Evolutionary conservation across 2,113 vertebrate genomes (phyloP), one percentile per base, ranked within the genome.

Genomic region (Montifringilla adamsi): DNA sequence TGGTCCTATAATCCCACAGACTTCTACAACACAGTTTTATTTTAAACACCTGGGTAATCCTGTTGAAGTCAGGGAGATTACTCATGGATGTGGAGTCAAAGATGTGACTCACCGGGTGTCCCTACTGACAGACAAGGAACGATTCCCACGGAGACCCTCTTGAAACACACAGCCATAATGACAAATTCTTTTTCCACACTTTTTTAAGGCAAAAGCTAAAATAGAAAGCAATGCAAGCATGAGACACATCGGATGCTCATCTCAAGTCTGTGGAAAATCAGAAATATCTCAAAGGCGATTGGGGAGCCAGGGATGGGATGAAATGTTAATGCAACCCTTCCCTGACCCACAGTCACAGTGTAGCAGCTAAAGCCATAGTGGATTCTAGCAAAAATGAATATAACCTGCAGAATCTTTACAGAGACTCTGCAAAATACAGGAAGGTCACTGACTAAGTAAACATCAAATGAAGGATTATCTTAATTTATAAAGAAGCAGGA

Each of bases 11-110:
- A 96, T 92, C 89, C 84, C 19, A 2, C 59, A 67, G 84, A 72
- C 81, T 62, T 95, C 94, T 87, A 83, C 44, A 92, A 74, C 53
- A 43, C 17, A 46, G 89, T 37, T 89, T 94, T 91, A 93, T 90
- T 94, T 94, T 90, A 88, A 97, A 92, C 92, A 95, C 89, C 56
- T 81, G 53, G 68, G 63, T 87, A 93, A 94, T 89, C 84, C 83
- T 87, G 77, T 76, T 91, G 83, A 93, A 96, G 78, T 80, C 69
- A 56, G 59, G 30, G 55, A 79, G 79, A 79, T 94, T 89, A 88
- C 68, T 85, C 22, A 44, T 0, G 16, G 84, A 60, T 2, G 1
- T 59, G 74, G 73, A 93, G 80, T 44, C 63, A 84, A 79, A 79
- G 62, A 74, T 9, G 2, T 58, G 82, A 87, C 64, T 78, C 85